phyloP scores from a whole-genome alignment of 2,797 vertebrate species.

The Enoplosus armatus region DNA sequence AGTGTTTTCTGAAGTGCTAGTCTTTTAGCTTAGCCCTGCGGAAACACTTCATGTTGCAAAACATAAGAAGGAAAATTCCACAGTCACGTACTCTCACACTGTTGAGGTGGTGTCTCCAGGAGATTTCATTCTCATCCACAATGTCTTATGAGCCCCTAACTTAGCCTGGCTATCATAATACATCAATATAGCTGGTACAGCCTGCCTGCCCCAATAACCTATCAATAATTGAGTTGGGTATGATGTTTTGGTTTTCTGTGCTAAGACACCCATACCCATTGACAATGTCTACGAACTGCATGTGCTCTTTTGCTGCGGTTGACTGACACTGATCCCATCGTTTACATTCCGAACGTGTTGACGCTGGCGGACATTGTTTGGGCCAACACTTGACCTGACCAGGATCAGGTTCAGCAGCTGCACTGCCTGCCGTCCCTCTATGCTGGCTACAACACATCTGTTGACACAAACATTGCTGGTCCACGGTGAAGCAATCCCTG shows the following conservation, averaged over 20 bases:
- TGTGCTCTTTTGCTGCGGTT: not conserved
- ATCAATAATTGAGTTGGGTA: too few relatives aligned
- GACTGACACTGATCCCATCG: not conserved
- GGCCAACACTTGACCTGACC: not conserved
- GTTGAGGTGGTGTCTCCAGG: not conserved
- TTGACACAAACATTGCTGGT: slow-evolving; percentile 7
- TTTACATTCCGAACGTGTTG: not conserved
- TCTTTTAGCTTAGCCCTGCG: slow-evolving; percentile 4
- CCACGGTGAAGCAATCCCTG: not conserved
- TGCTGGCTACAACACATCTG: not conserved
- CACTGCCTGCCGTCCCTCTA: not conserved
- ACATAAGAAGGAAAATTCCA: slow-evolving; percentile 45
- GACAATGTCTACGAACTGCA: not conserved
- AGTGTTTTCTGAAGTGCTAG: slow-evolving; percentile 19
- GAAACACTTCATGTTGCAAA: slow-evolving; percentile 20
- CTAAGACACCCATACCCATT: too few relatives aligned
- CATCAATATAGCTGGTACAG: too few relatives aligned
- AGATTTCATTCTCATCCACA: too few relatives aligned
- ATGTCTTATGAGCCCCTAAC: too few relatives aligned
- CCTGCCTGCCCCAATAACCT: too few relatives aligned
- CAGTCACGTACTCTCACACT: not conserved
- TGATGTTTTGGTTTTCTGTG: too few relatives aligned
- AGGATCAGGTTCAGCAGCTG: not conserved
- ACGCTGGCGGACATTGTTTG: not conserved
- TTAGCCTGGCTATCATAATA: too few relatives aligned